Evolutionary conservation across 2,113 vertebrate species (phyloP), one percentile per base, ranked within the genome.

Genomic region (Spea bombifrons): DNA sequence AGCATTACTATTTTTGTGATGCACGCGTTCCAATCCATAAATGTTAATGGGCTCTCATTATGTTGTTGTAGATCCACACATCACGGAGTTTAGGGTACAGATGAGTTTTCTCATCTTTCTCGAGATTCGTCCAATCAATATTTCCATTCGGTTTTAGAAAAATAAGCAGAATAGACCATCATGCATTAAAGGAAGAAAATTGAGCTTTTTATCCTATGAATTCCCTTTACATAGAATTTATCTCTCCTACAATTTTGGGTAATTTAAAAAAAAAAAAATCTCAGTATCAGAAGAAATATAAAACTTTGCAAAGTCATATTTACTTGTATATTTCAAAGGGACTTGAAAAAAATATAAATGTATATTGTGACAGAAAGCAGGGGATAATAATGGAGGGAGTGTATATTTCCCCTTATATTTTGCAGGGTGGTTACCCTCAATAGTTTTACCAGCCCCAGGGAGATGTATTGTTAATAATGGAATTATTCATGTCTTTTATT

Each of bases 101-200:
- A 66, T 50, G 61, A 66, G 15, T 75, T 71, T 66, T 75, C 50
- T 12, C 30, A 17, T 44, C 12, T 49, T 64, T 43, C 73, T 75
- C 17, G 13, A 13, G 73, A 75, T 66, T 66, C 59, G 64, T 64
- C 72, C 65, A 66, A 75, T 75, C 73, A 75, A 75, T 75, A 66
- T 75, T 75, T 66, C 73, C 50, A 45, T 66, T 52, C 65, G 47
- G 52, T 75, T 66, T 52, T 66, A 65, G 73, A 75, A 10, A 52
- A 75, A 75, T 75, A 66, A 75, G 73, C 73, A 75, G 47, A 65
- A 75, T 9, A 75, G 17, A 75, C 30, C 30, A 52, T 43, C 13
- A 50, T 52, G 7, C 63, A 52, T 45, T 10, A 3, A 64, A 4
- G 4, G n/a, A 30, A 45, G 47, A 13, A 73, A 10, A 63, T 45